These are phyloP conservation scores for Phortica magna DNA, from an alignment of 2,888 invertebrate genomes.

Conservation along the genomic window DNA sequence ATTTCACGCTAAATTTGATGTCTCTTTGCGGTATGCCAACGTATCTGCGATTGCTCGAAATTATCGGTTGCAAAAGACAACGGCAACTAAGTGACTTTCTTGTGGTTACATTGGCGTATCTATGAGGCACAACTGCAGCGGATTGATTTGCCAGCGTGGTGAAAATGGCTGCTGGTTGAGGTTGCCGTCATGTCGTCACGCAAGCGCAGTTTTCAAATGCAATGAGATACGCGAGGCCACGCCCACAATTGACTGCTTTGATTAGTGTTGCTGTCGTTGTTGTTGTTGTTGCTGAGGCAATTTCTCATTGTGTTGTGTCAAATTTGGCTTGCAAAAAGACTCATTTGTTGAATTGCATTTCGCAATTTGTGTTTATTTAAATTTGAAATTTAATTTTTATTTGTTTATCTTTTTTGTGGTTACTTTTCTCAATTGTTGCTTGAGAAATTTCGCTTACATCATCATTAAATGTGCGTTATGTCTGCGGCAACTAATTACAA, in stretches of 20 bases:
- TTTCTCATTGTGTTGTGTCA: background rate
- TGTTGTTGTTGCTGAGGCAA: background rate
- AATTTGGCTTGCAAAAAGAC: slow-evolving; percentile 20
- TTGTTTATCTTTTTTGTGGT: background rate
- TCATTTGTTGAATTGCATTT: slow-evolving; percentile 4
- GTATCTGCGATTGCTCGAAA: slow-evolving; percentile 1
- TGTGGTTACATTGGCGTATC: background rate
- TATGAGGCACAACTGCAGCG: background rate
- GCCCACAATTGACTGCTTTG: background rate
- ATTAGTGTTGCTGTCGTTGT: background rate
- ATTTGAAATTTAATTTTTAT: background rate
- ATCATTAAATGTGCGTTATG: background rate
- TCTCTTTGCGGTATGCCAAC: slow-evolving; percentile 18
- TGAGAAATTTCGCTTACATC: background rate
- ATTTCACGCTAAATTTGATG: slow-evolving; percentile 68
- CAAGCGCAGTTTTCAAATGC: background rate
- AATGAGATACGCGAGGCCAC: background rate
- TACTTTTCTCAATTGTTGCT: background rate
- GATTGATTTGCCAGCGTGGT: background rate
- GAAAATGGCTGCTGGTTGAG: background rate
- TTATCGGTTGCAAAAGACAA: background rate
- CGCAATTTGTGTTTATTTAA: slow-evolving; percentile 21
- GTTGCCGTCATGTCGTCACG: background rate
- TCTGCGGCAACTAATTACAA: slow-evolving; percentile 17
- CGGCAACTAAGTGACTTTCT: background rate